Evolutionary conservation across 2,888 invertebrate genomes (phyloP), one percentile per base, ranked within the genome.

Genomic region (Busseola fusca): DNA sequence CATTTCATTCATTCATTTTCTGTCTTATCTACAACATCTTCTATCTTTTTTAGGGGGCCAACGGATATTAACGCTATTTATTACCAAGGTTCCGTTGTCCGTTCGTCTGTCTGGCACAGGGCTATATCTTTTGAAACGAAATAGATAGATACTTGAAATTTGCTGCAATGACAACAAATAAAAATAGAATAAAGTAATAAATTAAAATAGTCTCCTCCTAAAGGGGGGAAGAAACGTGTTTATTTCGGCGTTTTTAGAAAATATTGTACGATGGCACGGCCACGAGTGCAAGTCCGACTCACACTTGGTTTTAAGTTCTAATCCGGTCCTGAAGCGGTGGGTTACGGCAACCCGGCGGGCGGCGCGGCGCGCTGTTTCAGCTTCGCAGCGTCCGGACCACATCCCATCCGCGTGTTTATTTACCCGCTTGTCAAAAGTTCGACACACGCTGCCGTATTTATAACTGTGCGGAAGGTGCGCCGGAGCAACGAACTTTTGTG

Each of bases 371-470:
- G 65, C 64, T 59, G 68, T 57, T 74, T 52, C 78, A 76, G 62
- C 57, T 76, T 74, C 74, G 76, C 75, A 83, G 78, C 84, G 83
- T 86, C 87, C 72, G 72, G 74, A 65, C 74, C 89, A 85, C 90
- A 89, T 91, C 90, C 88, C 87, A 90, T 83, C 84, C 87, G 83
- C 80, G 83, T 92, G 92, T 94, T 93, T 94, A 93, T 95, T 94
- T 94, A 93, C 93, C 87, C 87, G 90, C 90, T 89, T 93, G 94
- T 94, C 95, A 94, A 93, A 94, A 93, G 92, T 94, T 94, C 93
- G 93, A 93, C 94, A 93, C 91, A 88, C 89, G 87, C 84, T 72
- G 90, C 84, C 80, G 90, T 95, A 95, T 95, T 94, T 94, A 93
- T 94, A 94, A 89, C 90, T 86, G 85, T 87, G 89, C 93, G 92